These are phyloP conservation scores for Anguilla pacifica DNA, from an alignment of 2,797 vertebrate species.

Conservation along the genomic window DNA sequence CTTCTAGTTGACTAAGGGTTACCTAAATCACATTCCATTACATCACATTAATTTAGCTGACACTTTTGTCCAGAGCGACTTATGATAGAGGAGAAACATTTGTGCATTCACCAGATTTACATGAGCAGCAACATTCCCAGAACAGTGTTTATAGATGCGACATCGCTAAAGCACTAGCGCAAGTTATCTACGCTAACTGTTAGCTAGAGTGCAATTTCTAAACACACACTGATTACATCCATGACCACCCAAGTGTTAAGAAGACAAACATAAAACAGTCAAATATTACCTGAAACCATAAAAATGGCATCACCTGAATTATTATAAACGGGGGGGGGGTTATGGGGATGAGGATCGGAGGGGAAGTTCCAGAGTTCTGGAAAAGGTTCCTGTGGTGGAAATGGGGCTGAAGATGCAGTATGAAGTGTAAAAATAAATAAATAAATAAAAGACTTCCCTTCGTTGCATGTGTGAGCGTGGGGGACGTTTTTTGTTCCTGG, in stretches of 20 bases:
- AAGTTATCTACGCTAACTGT: background rate
- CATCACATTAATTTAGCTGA: background rate
- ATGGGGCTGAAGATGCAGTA: no score
- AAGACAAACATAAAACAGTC: background rate
- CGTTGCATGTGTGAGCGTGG: background rate
- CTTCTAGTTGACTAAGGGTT: background rate
- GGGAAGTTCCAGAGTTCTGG: no score
- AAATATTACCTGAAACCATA: background rate
- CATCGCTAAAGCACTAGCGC: background rate
- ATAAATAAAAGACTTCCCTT: background rate
- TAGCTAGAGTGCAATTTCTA: background rate
- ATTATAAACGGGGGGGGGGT: background rate
- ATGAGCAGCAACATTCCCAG: background rate
- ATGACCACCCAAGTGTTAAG: background rate
- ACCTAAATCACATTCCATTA: no score
- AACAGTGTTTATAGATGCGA: background rate
- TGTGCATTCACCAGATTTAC: background rate
- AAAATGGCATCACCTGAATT: background rate
- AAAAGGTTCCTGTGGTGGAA: no score
- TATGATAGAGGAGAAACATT: background rate
- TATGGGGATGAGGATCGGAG: rapidly evolving
- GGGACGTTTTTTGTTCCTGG: background rate
- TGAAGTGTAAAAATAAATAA: no score
- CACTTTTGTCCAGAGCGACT: background rate
- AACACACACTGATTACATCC: background rate